A percentile compares a stretch with the other conserved stretches of the same genome.
Evolutionary conservation across 2,888 invertebrate species (phyloP).

Genomic region (Xiphydria camelus): DNA sequence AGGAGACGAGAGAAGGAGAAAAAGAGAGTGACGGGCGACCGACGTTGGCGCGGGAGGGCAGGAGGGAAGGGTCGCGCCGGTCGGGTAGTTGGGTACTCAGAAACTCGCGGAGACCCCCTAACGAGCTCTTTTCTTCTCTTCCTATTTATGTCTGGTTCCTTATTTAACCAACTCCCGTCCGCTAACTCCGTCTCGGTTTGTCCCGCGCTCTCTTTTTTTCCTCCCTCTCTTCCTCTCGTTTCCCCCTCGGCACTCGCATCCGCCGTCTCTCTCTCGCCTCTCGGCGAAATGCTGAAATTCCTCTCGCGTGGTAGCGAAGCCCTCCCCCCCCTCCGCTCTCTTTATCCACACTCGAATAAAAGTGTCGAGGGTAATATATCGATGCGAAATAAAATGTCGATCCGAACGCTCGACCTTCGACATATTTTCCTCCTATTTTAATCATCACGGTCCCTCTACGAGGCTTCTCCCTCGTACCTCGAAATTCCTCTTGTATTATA

Average conservation of each 20-base stretch:
- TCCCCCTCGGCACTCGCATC: not conserved
- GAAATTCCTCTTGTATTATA: too few relatives aligned
- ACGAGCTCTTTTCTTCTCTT: slow-evolving; percentile 51
- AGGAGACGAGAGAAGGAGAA: not conserved
- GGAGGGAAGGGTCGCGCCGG: slow-evolving; percentile 27
- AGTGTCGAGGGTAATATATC: slow-evolving; percentile 43
- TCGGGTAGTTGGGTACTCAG: slow-evolving; percentile 47
- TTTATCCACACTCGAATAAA: slow-evolving; percentile 31
- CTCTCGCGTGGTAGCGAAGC: slow-evolving; percentile 21
- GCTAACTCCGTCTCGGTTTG: not conserved
- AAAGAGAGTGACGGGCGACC: slow-evolving; percentile 9
- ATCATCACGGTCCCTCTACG: too few relatives aligned
- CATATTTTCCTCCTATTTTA: too few relatives aligned
- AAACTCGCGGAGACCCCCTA: slow-evolving; percentile 46
- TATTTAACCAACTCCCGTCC: slow-evolving; percentile 49
- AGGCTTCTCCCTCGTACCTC: too few relatives aligned
- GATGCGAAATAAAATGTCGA: slow-evolving; percentile 41
- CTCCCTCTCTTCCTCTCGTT: slow-evolving; percentile 11
- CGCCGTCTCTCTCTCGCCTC: not conserved
- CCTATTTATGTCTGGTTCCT: slow-evolving; percentile 56
- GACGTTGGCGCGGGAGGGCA: slow-evolving; percentile 22
- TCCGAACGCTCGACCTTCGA: too few relatives aligned
- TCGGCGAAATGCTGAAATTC: too few relatives aligned
- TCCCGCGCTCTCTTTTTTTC: not conserved
- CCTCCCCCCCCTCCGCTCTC: slow-evolving; percentile 26